A percentile compares a stretch with the other conserved stretches of the same genome.
These are phyloP conservation scores for Saiga tatarica DNA, from an alignment of 2,113 vertebrate genomes.

Conservation along the genomic window DNA sequence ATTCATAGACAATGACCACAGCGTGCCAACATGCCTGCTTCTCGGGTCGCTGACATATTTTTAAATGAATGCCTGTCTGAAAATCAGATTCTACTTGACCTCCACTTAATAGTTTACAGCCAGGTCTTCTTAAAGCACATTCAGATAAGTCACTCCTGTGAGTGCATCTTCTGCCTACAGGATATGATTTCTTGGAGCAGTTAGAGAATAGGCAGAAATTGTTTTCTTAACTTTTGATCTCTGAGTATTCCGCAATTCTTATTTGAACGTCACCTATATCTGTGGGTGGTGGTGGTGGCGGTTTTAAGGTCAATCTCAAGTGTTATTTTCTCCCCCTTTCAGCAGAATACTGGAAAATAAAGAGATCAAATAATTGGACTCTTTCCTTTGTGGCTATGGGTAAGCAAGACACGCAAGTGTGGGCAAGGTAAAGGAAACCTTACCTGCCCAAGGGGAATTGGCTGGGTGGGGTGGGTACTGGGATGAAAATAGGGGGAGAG, in stretches of 20 bases:
- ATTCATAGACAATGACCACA: not conserved
- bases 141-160: not conserved
- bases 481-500: not conserved
- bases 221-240: not conserved
- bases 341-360: constrained; percentile 46
- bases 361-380: constrained; percentile 27
- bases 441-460: constrained; percentile 34
- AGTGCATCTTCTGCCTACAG: not conserved
- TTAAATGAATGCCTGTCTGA: constrained; percentile 5
- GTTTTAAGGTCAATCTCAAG: not conserved
- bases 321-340: not conserved
- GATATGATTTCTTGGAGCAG: not conserved
- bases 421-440: constrained; percentile 66
- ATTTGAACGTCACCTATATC: not conserved
- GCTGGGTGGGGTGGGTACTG: not conserved
- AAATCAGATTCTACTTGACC: constrained; percentile 37
- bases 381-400: constrained; percentile 32
- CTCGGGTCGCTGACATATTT: not conserved
- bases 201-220: not conserved
- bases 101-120: not conserved
- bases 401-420: not conserved
- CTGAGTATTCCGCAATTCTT: not conserved
- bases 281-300: not conserved
- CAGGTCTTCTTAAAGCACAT: not conserved
- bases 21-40: not conserved